Conservation (phyloP, 2,797 vertebrate species). For the Loris lydekkerianus region DNA sequence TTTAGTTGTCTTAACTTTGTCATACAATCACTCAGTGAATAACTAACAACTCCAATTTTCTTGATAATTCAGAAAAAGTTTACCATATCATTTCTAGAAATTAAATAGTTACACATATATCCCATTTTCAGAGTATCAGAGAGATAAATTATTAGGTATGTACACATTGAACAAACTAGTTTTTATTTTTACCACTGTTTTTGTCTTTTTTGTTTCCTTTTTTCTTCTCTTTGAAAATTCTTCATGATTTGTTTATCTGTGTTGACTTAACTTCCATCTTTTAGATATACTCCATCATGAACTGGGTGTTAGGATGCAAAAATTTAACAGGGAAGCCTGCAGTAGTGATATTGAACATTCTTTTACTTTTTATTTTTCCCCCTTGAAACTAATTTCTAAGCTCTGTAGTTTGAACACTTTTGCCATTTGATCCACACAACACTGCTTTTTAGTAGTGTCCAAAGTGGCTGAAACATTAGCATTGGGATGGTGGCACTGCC, state of each 20-base stretch:
- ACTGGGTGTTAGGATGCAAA: not conserved
- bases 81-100: not conserved
- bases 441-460: not conserved
- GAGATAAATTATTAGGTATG: not conserved
- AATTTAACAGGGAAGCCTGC: not conserved
- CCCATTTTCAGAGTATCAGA: not conserved
- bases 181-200: not conserved
- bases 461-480: not conserved
- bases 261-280: not conserved
- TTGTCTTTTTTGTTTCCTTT: not conserved
- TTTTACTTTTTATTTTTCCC: not conserved
- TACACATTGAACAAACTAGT: not conserved
- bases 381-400: not conserved
- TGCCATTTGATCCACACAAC: not conserved
- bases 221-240: not conserved
- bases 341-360: not conserved
- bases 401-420: not conserved
- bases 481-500: not conserved
- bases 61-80: slow-evolving; percentile 2
- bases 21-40: slow-evolving; percentile 7
- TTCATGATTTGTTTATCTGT: not conserved
- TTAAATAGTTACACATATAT: not conserved
- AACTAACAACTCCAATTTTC: not conserved
- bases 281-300: not conserved
- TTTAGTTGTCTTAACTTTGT: slow-evolving; percentile 40